Conservation (phyloP, 1,140 invertebrate genomes). For the Drosophila rufa region DNA sequence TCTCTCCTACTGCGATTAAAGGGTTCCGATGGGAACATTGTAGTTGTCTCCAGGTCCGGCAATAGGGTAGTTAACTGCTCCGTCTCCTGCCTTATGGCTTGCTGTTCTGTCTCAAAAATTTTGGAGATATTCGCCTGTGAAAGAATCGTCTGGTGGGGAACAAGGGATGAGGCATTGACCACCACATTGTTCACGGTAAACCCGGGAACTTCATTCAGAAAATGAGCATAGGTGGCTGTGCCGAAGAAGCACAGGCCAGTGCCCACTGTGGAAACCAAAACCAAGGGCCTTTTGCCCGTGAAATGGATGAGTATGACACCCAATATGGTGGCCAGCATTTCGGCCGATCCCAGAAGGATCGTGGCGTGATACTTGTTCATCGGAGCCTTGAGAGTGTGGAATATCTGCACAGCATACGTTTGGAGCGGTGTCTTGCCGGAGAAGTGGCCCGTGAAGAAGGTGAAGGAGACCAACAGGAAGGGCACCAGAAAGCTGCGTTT, state of each 20-base stretch:
- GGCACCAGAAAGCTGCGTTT: conserved; percentile 87
- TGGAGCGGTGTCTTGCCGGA: conserved; percentile 89
- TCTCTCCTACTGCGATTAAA: conserved; percentile 54
- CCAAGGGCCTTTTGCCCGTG: conserved; percentile 89
- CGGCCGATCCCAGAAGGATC: conserved; percentile 89
- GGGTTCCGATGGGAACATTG: conserved; percentile 36
- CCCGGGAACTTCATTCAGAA: conserved; percentile 73
- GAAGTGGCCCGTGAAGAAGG: conserved; percentile 90
- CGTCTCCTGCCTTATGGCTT: conserved; percentile 37
- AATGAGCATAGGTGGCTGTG: conserved; percentile 81
- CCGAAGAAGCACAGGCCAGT: conserved; percentile 88
- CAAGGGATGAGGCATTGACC: conserved; percentile 73
- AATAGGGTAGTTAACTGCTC: conserved; percentile 46
- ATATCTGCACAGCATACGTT: conserved; percentile 91
- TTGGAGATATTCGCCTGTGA: conserved; percentile 77
- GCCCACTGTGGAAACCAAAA: conserved; percentile 88
- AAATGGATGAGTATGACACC: conserved; percentile 89
- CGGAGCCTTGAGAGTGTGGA: conserved; percentile 88
- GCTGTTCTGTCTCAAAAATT: conserved; percentile 66
- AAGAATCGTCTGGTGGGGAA: conserved; percentile 72
- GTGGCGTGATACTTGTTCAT: conserved; percentile 91
- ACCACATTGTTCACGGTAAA: conserved; percentile 82
- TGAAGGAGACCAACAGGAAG: conserved; percentile 87
- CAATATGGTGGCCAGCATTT: conserved; percentile 88
- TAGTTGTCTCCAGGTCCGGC: conserved; percentile 63